Conservation (phyloP, 2,797 vertebrate species). For the Liasis olivaceus region DNA sequence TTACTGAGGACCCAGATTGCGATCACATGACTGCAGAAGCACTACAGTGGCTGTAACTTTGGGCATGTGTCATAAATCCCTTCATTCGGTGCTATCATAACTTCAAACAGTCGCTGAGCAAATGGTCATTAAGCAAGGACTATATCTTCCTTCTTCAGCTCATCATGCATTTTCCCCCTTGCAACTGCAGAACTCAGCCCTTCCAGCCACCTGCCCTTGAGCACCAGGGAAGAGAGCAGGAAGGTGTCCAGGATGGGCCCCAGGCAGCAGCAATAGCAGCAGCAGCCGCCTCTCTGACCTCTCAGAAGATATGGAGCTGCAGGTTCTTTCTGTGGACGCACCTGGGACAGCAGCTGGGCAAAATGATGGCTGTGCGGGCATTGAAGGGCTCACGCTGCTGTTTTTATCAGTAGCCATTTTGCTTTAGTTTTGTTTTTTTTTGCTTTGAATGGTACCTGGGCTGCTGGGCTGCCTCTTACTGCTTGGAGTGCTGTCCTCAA, state of each 20-base stretch:
- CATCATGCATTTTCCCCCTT: slow-evolving; percentile 1
- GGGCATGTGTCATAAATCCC: no score
- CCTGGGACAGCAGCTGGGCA: background rate
- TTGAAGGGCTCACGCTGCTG: background rate
- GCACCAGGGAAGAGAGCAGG: slow-evolving; percentile 3
- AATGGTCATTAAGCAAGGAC: no score
- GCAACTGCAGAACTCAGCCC: slow-evolving; percentile 35
- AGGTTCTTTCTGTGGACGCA: background rate
- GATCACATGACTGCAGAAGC: no score
- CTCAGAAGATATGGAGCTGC: background rate
- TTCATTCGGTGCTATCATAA: no score
- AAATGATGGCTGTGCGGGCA: rapidly evolving
- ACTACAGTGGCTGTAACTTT: no score
- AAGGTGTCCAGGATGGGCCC: background rate
- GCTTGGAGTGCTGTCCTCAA: background rate
- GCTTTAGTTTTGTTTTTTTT: background rate
- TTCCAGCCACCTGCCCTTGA: slow-evolving; percentile 10
- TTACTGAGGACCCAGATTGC: no score
- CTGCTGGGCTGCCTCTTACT: no score
- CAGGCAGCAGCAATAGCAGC: background rate
- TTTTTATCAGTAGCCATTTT: background rate
- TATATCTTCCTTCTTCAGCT: background rate
- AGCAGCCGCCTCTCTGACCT: background rate
- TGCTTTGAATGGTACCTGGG: background rate
- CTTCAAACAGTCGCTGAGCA: no score